phyloP scores from a whole-genome alignment of 2,888 invertebrate genomes.

The Oscheius sp. region DNA sequence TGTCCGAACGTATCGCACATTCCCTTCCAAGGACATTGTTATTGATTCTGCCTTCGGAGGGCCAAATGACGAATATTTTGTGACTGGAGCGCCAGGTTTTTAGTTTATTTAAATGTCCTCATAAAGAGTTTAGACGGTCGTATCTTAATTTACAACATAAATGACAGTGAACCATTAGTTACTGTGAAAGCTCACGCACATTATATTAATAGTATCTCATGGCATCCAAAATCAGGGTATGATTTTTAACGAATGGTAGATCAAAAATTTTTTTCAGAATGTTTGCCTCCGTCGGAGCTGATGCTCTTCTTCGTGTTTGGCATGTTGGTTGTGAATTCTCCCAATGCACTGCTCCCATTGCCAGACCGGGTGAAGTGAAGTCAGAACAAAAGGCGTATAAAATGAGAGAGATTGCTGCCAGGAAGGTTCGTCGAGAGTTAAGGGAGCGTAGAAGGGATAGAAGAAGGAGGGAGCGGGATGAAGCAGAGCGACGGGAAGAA shows the following conservation, averaged over 20 bases:
- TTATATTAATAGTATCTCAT: slow-evolving; percentile 38
- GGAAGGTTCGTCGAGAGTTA: background rate
- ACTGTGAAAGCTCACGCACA: slow-evolving; percentile 33
- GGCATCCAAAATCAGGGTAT: slow-evolving; percentile 42
- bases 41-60: slow-evolving; percentile 44
- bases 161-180: slow-evolving; percentile 34
- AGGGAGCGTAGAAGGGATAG: background rate
- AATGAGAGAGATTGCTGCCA: background rate
- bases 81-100: slow-evolving; percentile 39
- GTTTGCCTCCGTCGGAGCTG: slow-evolving; percentile 3
- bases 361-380: background rate
- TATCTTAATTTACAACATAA: slow-evolving; percentile 40
- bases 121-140: slow-evolving; percentile 26
- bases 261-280: background rate
- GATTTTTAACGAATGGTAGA: background rate
- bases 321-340: slow-evolving; percentile 16
- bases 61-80: slow-evolving; percentile 34
- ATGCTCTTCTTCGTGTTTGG: background rate
- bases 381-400: background rate
- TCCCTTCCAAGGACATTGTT: slow-evolving; percentile 30
- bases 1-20: slow-evolving; percentile 38
- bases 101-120: background rate
- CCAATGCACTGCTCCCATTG: background rate
- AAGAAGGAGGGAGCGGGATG: background rate
- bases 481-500: slow-evolving; percentile 8